phyloP scores from a whole-genome alignment of 2,113 vertebrate species.

The Periophthalmus modestus region DNA sequence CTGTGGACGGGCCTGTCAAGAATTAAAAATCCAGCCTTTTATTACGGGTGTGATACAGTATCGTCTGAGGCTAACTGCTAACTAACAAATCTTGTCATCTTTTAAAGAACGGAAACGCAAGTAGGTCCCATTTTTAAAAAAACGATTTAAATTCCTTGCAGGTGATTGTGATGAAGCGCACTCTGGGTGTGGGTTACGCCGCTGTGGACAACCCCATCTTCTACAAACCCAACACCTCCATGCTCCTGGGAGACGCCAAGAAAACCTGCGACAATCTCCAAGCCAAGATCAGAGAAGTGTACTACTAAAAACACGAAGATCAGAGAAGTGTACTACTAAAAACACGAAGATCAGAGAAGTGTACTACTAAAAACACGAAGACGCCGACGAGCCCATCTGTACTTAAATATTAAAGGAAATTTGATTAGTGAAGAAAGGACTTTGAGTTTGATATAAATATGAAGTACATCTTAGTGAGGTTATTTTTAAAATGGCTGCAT shows the following conservation, averaged over 20 bases:
- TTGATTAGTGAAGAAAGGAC: neutral
- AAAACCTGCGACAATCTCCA: constrained; percentile 75
- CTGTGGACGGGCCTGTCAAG: no score
- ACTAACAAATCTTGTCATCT: no score
- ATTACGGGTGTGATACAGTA: no score
- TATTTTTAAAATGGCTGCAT: constrained; percentile 24
- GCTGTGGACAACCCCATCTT: constrained; percentile 83
- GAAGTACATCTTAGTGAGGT: constrained; percentile 7
- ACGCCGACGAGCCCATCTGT: neutral
- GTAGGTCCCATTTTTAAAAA: no score
- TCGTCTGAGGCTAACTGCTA: no score
- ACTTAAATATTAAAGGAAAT: constrained; percentile 15
- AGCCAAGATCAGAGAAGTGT: constrained; percentile 75
- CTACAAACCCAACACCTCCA: constrained; percentile 80
- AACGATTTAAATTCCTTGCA: no score
- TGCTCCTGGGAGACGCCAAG: constrained; percentile 80
- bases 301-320: constrained; percentile 62
- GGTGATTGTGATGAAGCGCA: constrained; percentile 85
- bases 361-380: constrained; percentile 53
- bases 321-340: constrained; percentile 71
- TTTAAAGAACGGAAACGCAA: no score
- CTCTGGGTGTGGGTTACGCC: constrained; percentile 82
- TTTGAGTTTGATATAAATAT: constrained; percentile 15
- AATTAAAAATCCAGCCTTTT: no score
- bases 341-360: constrained; percentile 72